Evolutionary conservation across 2,113 vertebrate species (phyloP).

Genomic region (Lepus europaeus): DNA sequence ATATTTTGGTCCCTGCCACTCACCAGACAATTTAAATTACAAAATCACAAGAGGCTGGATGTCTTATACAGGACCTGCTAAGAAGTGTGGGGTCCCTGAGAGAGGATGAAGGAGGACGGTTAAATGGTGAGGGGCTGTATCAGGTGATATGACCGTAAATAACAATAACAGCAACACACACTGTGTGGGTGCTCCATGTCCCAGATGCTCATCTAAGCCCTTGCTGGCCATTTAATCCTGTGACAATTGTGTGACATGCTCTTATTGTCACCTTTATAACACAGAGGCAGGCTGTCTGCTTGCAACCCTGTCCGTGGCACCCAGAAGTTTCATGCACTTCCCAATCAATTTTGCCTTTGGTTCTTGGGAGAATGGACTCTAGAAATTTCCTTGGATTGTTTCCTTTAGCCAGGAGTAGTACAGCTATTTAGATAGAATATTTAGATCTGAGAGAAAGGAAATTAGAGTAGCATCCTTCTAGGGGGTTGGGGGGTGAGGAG

Average conservation of each 20-base stretch:
- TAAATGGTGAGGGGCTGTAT: not conserved
- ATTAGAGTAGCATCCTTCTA: not conserved
- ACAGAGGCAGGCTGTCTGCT: not conserved
- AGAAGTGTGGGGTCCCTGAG: not conserved
- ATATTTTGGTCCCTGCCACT: not conserved
- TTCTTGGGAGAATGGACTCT: not conserved
- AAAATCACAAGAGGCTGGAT: not conserved
- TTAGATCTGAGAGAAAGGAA: not conserved
- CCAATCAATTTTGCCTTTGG: not conserved
- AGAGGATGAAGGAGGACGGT: not conserved
- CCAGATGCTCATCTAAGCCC: not conserved
- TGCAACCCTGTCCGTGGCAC: too few species aligned
- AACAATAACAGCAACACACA: not conserved
- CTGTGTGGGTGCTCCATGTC: not conserved
- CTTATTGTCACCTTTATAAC: not conserved
- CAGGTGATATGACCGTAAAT: not conserved
- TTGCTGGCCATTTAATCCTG: not conserved
- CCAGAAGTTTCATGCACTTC: too few species aligned
- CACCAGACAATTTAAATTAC: not conserved
- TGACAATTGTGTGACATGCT: fast-evolving
- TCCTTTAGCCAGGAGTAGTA: not conserved
- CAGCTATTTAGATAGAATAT: not conserved
- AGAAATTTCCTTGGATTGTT: not conserved
- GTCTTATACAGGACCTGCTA: not conserved
- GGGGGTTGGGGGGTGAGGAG: not conserved